Percentiles rank a stretch among this genome's conserved stretches.
Evolutionary conservation across 2,888 invertebrate species (phyloP).

Genomic region (Habrosyne pyritoides): DNA sequence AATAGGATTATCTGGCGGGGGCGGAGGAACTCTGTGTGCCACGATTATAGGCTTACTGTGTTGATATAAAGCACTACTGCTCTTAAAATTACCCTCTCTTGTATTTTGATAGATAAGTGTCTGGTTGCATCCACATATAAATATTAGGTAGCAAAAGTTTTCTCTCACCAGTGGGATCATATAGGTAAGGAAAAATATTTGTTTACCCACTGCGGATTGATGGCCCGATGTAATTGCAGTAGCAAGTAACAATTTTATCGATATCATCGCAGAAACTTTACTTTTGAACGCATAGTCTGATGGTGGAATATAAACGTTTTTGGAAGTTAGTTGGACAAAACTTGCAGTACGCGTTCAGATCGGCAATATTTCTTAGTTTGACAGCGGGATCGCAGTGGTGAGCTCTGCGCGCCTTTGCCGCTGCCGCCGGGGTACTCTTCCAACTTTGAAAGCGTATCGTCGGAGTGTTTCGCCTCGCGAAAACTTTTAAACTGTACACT

Average conservation of each 20-base stretch:
- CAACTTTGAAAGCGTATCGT: conserved; percentile 69
- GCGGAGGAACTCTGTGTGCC: conserved; percentile 40
- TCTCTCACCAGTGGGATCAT: too few species aligned
- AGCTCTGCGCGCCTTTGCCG: conserved; percentile 41
- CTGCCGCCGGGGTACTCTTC: conserved; percentile 62
- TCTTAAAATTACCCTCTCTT: conserved; percentile 52
- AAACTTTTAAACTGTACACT: conserved; percentile 78
- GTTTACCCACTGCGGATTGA: too few species aligned
- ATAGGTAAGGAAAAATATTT: too few species aligned
- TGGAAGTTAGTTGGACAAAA: conserved; percentile 46
- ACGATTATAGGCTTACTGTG: conserved; percentile 60
- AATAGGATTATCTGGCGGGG: conserved; percentile 71
- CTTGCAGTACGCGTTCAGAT: conserved; percentile 43
- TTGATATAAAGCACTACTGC: conserved; percentile 49
- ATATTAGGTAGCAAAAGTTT: neutral
- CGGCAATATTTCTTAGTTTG: conserved; percentile 77
- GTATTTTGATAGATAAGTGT: conserved; percentile 35
- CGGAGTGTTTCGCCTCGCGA: conserved; percentile 62
- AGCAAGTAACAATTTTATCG: conserved; percentile 10
- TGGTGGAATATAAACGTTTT: conserved; percentile 45
- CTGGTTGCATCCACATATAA: neutral
- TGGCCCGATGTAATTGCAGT: too few species aligned
- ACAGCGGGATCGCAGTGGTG: conserved; percentile 61
- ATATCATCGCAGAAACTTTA: conserved; percentile 3
- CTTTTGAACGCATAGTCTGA: conserved; percentile 19